A percentile compares a stretch with the other conserved stretches of the same genome.
These are phyloP conservation scores for Mythimna albipuncta DNA, from an alignment of 2,888 invertebrate species.

Conservation along the genomic window DNA sequence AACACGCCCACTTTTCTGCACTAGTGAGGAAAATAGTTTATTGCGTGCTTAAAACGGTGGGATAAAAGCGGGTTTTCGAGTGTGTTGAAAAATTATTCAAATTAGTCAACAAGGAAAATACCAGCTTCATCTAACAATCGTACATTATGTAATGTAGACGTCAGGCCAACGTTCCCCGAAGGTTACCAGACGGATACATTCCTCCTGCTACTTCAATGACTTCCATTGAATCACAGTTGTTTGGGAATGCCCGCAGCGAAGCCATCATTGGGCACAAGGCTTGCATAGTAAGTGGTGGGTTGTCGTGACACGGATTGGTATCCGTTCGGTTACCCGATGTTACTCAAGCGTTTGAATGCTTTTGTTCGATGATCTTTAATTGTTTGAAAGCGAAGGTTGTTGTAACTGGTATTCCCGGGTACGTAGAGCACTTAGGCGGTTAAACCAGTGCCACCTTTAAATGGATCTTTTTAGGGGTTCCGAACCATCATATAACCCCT, in stretches of 20 bases:
- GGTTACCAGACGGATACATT: constrained; percentile 38
- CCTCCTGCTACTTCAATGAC: background rate
- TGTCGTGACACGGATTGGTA: constrained; percentile 39
- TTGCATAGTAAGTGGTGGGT: constrained; percentile 39
- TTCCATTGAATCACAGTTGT: constrained; percentile 44
- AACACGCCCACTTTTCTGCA: no score
- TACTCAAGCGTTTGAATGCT: constrained; percentile 29
- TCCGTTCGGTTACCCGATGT: constrained; percentile 33
- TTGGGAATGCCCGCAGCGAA: constrained; percentile 49
- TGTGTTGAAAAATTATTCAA: background rate
- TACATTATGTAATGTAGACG: constrained; percentile 17
- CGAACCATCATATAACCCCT: no score
- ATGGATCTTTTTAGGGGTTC: no score
- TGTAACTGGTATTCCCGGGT: constrained; percentile 28
- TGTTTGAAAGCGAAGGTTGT: constrained; percentile 29
- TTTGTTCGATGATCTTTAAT: constrained; percentile 28
- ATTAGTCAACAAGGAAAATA: background rate
- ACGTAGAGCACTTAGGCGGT: background rate
- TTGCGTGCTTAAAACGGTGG: no score
- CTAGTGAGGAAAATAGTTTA: no score
- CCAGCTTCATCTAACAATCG: background rate
- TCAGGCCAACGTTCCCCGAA: constrained; percentile 22
- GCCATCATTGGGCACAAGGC: constrained; percentile 50
- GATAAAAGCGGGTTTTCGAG: no score
- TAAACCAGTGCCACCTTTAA: no score